Percentiles rank a stretch among this genome's conserved stretches.
Evolutionary conservation across 2,113 vertebrate species (phyloP).

Genomic region (Osmerus eperlanus): DNA sequence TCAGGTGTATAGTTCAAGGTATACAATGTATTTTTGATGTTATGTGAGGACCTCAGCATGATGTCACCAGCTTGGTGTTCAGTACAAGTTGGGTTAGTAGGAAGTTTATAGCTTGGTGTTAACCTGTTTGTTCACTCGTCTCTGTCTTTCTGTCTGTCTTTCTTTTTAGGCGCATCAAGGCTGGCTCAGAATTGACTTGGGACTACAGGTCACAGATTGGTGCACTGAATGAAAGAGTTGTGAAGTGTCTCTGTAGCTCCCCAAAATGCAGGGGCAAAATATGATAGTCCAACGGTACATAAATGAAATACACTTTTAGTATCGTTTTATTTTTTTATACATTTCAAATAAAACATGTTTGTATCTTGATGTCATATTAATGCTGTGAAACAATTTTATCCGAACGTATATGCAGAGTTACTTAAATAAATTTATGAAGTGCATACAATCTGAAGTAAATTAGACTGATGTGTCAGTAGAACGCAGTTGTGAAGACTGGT

Average conservation of each 20-base stretch:
- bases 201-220: conserved; percentile 89
- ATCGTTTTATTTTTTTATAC: background rate
- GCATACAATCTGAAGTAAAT: background rate
- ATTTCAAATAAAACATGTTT: background rate
- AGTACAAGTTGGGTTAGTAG: no score
- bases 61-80: no score
- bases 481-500: background rate
- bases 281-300: background rate
- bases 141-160: background rate
- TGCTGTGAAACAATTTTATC: no score
- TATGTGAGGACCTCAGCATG: no score
- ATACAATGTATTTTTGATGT: background rate
- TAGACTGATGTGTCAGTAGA: background rate
- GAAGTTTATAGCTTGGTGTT: no score
- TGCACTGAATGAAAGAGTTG: conserved; percentile 72
- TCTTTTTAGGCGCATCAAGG: conserved; percentile 74
- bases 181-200: conserved; percentile 84
- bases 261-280: conserved; percentile 72
- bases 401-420: no score
- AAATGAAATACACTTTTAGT: background rate
- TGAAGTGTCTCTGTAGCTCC: conserved; percentile 84
- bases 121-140: background rate
- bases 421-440: no score
- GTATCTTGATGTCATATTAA: background rate
- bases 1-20: background rate